Evolutionary conservation across 1,140 invertebrate species (phyloP).

Genomic region (Dendrolimus punctatus): DNA sequence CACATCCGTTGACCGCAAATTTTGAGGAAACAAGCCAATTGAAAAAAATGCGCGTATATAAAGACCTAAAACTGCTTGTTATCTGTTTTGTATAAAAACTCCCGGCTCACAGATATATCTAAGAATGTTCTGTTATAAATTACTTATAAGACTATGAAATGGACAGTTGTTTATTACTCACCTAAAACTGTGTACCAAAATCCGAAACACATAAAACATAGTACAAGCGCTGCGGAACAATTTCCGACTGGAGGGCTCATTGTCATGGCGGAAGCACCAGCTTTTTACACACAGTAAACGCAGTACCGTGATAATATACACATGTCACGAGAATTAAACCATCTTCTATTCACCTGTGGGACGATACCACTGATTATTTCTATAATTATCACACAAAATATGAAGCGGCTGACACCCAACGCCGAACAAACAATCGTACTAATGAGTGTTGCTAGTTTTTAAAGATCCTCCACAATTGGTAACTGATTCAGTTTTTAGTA

Average conservation of each 20-base stretch:
- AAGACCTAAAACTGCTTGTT: slow-evolving; percentile 2
- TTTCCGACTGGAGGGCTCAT: slow-evolving; percentile 51
- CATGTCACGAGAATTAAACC: slow-evolving; percentile 50
- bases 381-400: slow-evolving; percentile 59
- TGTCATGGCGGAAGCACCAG: slow-evolving; percentile 60
- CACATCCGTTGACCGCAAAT: slow-evolving; percentile 13
- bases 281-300: slow-evolving; percentile 43
- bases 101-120: neutral
- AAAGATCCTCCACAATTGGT: neutral
- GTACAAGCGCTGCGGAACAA: slow-evolving; percentile 47
- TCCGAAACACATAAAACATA: slow-evolving; percentile 61
- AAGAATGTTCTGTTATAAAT: neutral
- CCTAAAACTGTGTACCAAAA: slow-evolving; percentile 54
- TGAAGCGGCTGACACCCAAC: slow-evolving; percentile 63
- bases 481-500: too few relatives aligned
- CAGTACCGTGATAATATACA: slow-evolving; percentile 33
- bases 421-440: slow-evolving; percentile 63
- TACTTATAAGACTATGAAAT: slow-evolving; percentile 13
- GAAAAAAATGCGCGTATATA: slow-evolving; percentile 22
- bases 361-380: slow-evolving; percentile 49
- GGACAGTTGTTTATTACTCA: slow-evolving; percentile 33
- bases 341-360: slow-evolving; percentile 51
- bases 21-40: slow-evolving; percentile 16
- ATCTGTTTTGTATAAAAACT: slow-evolving; percentile 3
- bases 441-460: slow-evolving; percentile 30